Evolutionary conservation across 2,888 invertebrate species (phyloP).

Genomic region (Boloria selene): DNA sequence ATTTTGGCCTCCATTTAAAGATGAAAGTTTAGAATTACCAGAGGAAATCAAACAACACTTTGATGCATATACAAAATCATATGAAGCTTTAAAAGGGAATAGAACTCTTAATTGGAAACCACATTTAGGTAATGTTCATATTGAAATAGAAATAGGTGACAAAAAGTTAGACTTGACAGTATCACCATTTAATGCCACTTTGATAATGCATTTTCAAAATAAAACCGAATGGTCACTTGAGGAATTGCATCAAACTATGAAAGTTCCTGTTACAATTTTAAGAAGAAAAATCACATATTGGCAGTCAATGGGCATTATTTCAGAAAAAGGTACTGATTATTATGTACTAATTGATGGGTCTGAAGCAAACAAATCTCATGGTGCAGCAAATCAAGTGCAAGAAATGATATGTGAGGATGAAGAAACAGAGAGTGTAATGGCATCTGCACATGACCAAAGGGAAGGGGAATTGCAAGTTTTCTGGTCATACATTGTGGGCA

Average conservation of each 20-base stretch:
- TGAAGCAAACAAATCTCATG: constrained; percentile 79
- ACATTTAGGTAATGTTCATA: constrained; percentile 94
- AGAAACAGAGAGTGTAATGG: constrained; percentile 96
- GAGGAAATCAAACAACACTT: constrained; percentile 90
- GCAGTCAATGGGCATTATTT: constrained; percentile 95
- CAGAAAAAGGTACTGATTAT: constrained; percentile 88
- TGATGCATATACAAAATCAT: constrained; percentile 93
- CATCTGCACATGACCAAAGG: constrained; percentile 95
- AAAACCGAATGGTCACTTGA: constrained; percentile 93
- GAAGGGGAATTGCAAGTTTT: constrained; percentile 97
- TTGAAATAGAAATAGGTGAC: constrained; percentile 94
- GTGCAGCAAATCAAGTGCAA: constrained; percentile 77
- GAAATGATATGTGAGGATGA: constrained; percentile 93
- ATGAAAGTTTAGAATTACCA: constrained; percentile 95
- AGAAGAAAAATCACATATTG: constrained; percentile 95
- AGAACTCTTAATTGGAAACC: constrained; percentile 96
- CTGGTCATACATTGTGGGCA: constrained; percentile 98
- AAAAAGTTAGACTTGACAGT: constrained; percentile 91
- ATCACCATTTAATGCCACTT: constrained; percentile 95
- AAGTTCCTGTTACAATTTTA: constrained; percentile 92
- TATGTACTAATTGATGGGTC: constrained; percentile 87
- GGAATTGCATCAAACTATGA: constrained; percentile 91
- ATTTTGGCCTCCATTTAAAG: constrained; percentile 99
- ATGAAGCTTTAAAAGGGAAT: constrained; percentile 95
- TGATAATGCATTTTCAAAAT: constrained; percentile 95